These are phyloP conservation scores for Eptatretus burgeri DNA, from an alignment of 2,113 vertebrate genomes.

Conservation along the genomic window DNA sequence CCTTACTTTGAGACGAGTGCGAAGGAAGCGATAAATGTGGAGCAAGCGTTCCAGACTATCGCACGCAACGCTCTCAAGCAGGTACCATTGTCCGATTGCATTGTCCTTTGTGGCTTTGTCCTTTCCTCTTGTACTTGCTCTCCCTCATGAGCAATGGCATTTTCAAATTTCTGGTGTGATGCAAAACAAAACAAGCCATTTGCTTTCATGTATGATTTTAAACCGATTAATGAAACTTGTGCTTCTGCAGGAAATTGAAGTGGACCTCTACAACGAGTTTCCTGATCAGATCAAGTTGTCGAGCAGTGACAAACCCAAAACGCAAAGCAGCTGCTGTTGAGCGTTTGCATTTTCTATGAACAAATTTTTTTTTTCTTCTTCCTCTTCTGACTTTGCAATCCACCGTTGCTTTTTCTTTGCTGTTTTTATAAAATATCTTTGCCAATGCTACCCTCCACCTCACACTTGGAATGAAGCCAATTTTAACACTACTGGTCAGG, in stretches of 20 bases:
- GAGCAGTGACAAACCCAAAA: conserved; percentile 57
- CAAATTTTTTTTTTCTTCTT: no score
- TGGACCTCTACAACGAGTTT: conserved; percentile 95
- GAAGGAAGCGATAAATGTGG: conserved; percentile 96
- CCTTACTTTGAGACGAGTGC: conserved; percentile 97
- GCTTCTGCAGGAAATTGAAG: conserved; percentile 60
- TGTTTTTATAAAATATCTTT: no score
- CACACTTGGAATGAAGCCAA: no score
- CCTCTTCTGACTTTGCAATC: no score
- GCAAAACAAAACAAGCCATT: neutral
- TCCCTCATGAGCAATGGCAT: no score
- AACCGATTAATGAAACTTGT: neutral
- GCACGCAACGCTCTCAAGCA: conserved; percentile 96
- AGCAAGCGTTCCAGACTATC: conserved; percentile 97
- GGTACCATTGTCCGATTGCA: conserved; percentile 17
- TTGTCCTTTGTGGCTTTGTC: no score
- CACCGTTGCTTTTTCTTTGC: no score
- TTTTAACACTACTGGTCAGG: no score
- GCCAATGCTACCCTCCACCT: no score
- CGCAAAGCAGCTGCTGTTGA: conserved; percentile 10
- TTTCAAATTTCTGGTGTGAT: no score
- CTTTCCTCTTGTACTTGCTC: no score
- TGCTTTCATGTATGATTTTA: neutral
- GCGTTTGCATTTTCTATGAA: no score
- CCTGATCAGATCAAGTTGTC: conserved; percentile 92